Conservation (phyloP, 2,113 vertebrate genomes). For the Nasalis larvatus region DNA sequence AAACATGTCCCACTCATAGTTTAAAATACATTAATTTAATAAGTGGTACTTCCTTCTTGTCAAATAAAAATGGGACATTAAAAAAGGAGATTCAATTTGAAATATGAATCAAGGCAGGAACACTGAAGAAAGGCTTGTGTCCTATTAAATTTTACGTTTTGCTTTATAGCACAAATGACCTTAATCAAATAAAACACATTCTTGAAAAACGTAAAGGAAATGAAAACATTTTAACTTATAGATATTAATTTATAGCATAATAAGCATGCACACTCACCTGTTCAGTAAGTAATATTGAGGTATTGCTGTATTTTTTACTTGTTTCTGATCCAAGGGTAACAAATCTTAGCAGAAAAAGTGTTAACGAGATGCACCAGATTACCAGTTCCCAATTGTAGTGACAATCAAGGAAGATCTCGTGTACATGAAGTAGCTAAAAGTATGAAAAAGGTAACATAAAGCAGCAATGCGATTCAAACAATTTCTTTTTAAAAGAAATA, state of each 20-base stretch:
- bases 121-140: neutral
- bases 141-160: neutral
- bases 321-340: constrained; percentile 98
- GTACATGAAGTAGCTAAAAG: constrained; percentile 93
- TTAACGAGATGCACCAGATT: constrained; percentile 97
- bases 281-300: constrained; percentile 98
- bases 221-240: neutral
- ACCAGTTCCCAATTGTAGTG: constrained; percentile 99
- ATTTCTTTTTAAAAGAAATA: constrained; percentile 1
- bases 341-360: constrained; percentile 97
- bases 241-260: neutral
- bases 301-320: constrained; percentile 99
- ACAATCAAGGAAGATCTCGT: constrained; percentile 96
- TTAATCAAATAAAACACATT: neutral
- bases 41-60: neutral
- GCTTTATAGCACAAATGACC: neutral
- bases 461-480: neutral
- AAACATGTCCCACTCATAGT: neutral
- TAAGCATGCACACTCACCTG: constrained; percentile 87
- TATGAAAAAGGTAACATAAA: neutral
- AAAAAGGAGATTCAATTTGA: constrained; percentile 1
- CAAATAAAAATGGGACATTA: constrained; percentile 11
- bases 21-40: constrained; percentile 19
- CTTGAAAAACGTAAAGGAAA: neutral
- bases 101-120: constrained; percentile 7